Percentiles rank a stretch among this genome's conserved stretches.
These are phyloP conservation scores for Megaceryle maxima DNA, from an alignment of 2,113 vertebrate species.

Conservation along the genomic window DNA sequence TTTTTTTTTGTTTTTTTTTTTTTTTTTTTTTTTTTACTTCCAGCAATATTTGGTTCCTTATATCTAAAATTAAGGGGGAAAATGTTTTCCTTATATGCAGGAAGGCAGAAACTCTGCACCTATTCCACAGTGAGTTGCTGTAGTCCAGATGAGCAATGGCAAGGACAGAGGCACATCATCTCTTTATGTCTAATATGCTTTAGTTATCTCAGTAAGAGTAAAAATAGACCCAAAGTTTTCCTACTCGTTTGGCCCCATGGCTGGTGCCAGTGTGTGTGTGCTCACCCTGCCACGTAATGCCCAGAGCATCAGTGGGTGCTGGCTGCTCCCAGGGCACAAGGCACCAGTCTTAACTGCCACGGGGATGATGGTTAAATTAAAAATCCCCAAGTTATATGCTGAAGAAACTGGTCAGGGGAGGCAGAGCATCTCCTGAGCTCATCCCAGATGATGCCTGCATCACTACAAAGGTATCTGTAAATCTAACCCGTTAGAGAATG, in stretches of 20 bases:
- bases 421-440: not conserved
- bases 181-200: not conserved
- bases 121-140: not conserved
- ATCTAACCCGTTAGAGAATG: not conserved
- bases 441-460: not conserved
- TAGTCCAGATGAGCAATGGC: not conserved
- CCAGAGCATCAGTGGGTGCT: not conserved
- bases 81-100: not conserved
- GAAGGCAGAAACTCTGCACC: not conserved
- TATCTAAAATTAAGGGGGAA: not conserved
- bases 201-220: too few species aligned
- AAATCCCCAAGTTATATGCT: fast-evolving
- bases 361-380: not conserved
- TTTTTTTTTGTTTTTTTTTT: too few species aligned
- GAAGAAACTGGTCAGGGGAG: not conserved
- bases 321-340: not conserved
- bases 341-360: fast-evolving
- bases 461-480: fast-evolving
- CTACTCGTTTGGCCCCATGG: not conserved
- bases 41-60: not conserved
- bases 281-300: too few species aligned
- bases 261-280: not conserved
- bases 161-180: fast-evolving
- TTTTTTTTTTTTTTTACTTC: too few species aligned
- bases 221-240: not conserved